Evolutionary conservation across 1,140 invertebrate species (phyloP).

Genomic region (Coelopa frigida): DNA sequence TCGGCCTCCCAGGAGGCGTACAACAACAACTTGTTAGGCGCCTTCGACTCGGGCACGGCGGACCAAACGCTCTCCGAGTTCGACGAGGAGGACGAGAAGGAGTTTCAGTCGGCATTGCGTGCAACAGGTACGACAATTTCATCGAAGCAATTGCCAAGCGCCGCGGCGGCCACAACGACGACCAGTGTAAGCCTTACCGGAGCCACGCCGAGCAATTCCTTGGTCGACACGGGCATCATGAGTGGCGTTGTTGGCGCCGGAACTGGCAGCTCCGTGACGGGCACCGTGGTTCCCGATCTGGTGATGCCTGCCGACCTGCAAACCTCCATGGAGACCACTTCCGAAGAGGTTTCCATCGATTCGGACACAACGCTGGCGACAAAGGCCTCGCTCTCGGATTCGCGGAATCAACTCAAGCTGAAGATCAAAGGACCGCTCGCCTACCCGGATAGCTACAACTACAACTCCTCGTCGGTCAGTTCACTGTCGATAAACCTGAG

Average conservation of each 20-base stretch:
- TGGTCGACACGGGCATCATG: constrained; percentile 1
- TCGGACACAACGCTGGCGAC: constrained; percentile 48
- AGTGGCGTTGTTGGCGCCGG: not conserved
- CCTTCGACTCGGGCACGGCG: constrained; percentile 56
- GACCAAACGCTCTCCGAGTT: constrained; percentile 62
- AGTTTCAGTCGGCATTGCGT: constrained; percentile 59
- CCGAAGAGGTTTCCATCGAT: constrained; percentile 47
- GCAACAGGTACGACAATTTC: constrained; percentile 47
- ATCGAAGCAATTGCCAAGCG: constrained; percentile 6
- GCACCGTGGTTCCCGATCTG: constrained; percentile 19
- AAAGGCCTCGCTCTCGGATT: constrained; percentile 64
- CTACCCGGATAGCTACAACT: constrained; percentile 30
- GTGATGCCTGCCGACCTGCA: constrained; percentile 17
- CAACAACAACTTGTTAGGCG: constrained; percentile 55
- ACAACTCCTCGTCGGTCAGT: constrained; percentile 6
- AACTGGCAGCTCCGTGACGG: not conserved
- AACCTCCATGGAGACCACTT: constrained; percentile 34
- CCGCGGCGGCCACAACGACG: not conserved
- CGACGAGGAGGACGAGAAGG: constrained; percentile 73
- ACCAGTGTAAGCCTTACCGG: constrained; percentile 16
- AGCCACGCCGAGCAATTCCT: constrained; percentile 7
- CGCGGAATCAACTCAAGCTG: constrained; percentile 77
- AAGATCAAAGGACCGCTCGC: constrained; percentile 83
- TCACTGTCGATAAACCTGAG: constrained; percentile 22
- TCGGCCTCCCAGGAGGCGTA: constrained; percentile 48